A percentile compares a stretch with the other conserved stretches of the same genome.
Evolutionary conservation across 2,113 vertebrate genomes (phyloP).

Genomic region (Felis chaus): DNA sequence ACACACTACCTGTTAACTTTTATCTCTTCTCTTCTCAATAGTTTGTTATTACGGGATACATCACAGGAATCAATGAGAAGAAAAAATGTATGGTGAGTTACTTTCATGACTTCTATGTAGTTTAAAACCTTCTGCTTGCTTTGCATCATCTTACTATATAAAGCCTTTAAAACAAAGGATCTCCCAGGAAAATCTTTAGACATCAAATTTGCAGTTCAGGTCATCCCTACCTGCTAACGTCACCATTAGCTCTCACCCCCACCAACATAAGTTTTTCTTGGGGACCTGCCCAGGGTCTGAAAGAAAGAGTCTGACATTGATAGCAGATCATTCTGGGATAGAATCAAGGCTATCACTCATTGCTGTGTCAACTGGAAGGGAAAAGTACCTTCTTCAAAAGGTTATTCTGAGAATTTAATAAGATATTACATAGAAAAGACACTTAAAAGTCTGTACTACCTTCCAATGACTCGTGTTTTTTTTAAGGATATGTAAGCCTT

Average conservation of each 20-base stretch:
- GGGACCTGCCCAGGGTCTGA: neutral
- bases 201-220: neutral
- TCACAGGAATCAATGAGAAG: neutral
- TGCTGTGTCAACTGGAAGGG: neutral
- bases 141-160: neutral
- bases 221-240: neutral
- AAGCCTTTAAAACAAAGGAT: neutral
- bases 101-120: neutral
- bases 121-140: neutral
- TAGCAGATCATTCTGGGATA: neutral
- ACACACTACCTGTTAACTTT: neutral
- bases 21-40: conserved; percentile 28
- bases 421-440: neutral
- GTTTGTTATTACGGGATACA: conserved; percentile 56
- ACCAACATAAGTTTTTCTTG: neutral
- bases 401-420: neutral
- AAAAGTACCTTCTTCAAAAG: neutral
- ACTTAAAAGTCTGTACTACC: neutral
- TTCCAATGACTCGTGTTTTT: neutral
- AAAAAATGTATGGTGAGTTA: conserved; percentile 34
- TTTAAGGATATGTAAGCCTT: neutral
- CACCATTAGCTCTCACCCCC: neutral
- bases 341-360: neutral
- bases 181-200: neutral
- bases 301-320: neutral